These are phyloP conservation scores for Chitala chitala DNA, from an alignment of 2,113 vertebrate species.

Conservation along the genomic window DNA sequence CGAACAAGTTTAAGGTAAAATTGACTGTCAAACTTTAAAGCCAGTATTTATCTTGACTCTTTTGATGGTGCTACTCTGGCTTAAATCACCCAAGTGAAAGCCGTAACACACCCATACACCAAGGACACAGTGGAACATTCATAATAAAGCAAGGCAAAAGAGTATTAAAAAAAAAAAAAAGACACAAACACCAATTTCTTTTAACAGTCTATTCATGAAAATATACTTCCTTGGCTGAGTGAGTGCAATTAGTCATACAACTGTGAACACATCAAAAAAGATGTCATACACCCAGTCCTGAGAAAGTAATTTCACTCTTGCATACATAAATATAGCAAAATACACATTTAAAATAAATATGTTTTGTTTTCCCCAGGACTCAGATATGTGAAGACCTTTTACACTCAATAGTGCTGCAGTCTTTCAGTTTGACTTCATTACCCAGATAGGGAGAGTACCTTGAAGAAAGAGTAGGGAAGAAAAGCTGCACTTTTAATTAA, in stretches of 20 bases:
- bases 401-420: conserved; percentile 13
- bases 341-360: conserved; percentile 29
- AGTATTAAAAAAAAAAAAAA: background rate
- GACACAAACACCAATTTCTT: background rate
- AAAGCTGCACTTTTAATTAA: conserved; percentile 5
- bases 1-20: no score
- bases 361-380: background rate
- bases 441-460: conserved; percentile 13
- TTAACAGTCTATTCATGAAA: conserved; percentile 29
- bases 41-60: no score
- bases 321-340: conserved; percentile 19
- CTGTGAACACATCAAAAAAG: background rate
- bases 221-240: conserved; percentile 25
- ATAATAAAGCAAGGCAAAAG: background rate
- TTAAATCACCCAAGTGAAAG: no score
- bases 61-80: no score
- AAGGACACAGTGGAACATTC: background rate
- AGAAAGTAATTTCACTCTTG: conserved; percentile 21
- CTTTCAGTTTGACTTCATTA: conserved; percentile 17
- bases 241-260: conserved; percentile 21
- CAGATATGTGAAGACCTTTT: conserved; percentile 6
- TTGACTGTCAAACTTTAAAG: no score
- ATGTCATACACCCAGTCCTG: conserved; percentile 22
- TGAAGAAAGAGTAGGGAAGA: background rate
- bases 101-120: background rate